phyloP scores from a whole-genome alignment of 2,113 vertebrate genomes.

The Gavia stellata region DNA sequence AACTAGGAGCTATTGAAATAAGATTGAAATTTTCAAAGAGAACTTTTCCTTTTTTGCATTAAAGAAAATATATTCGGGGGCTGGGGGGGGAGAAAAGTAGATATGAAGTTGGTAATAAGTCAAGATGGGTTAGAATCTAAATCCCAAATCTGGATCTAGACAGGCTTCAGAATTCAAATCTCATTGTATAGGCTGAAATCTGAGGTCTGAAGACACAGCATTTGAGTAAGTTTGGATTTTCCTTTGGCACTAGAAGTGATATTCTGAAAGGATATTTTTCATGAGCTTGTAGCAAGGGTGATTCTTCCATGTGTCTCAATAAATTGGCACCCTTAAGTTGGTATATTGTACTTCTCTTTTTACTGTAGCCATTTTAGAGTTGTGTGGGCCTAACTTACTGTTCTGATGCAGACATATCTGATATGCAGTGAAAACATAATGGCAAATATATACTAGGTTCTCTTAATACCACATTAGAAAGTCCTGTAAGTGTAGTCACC shows the following conservation, averaged over 20 bases:
- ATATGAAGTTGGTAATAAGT: background rate
- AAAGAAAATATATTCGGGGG: background rate
- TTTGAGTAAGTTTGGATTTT: background rate
- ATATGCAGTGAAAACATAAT: background rate
- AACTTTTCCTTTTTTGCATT: background rate
- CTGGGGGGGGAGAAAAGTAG: background rate
- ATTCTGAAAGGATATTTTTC: background rate
- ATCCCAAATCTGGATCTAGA: background rate
- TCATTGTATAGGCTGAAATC: background rate
- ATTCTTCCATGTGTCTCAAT: background rate
- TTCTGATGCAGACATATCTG: background rate
- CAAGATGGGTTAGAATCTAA: background rate
- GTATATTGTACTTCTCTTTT: background rate
- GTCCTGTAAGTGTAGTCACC: background rate
- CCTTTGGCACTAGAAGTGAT: background rate
- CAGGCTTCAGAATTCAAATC: background rate
- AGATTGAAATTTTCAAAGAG: background rate
- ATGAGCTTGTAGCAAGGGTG: background rate
- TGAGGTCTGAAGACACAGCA: background rate
- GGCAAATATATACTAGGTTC: background rate
- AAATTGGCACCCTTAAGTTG: background rate
- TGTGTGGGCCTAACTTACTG: background rate
- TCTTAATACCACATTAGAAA: background rate
- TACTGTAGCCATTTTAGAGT: background rate
- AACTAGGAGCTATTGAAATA: background rate